These are phyloP conservation scores for Euleptes europaea DNA, from an alignment of 2,113 vertebrate genomes.

Conservation along the genomic window DNA sequence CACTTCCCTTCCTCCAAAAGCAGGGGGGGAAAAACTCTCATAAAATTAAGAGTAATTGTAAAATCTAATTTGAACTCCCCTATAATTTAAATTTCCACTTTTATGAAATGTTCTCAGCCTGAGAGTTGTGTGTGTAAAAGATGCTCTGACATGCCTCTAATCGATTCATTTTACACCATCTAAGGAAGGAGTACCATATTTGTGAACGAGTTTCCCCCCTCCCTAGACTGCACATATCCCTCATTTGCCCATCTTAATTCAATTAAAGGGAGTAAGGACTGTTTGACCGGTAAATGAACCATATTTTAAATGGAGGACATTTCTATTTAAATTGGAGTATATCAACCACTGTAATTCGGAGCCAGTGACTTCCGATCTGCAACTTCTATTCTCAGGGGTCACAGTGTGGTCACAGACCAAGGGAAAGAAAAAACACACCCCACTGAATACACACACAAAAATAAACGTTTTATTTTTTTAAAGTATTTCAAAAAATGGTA, in stretches of 20 bases:
- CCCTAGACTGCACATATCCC: conserved; percentile 84
- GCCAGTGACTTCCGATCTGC: conserved; percentile 80
- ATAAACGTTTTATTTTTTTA: too few relatives aligned
- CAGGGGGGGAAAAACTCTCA: conserved; percentile 17
- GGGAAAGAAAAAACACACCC: conserved; percentile 15
- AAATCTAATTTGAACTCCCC: conserved; percentile 64
- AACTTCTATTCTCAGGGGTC: conserved; percentile 81
- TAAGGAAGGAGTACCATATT: conserved; percentile 71
- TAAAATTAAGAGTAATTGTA: conserved; percentile 58
- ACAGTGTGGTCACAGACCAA: conserved; percentile 73
- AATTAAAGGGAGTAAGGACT: conserved; percentile 96
- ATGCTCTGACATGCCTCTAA: conserved; percentile 74
- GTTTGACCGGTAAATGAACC: conserved; percentile 95
- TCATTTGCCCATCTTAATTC: conserved; percentile 98
- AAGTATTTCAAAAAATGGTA: too few relatives aligned
- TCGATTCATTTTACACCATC: conserved; percentile 82
- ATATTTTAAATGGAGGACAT: conserved; percentile 89
- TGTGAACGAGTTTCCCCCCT: conserved; percentile 72
- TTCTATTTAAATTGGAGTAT: conserved; percentile 82
- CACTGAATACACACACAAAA: conserved; percentile 29
- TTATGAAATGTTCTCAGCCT: conserved; percentile 58
- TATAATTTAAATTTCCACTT: conserved; percentile 66
- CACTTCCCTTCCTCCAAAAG: conserved; percentile 59
- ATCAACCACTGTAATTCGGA: conserved; percentile 85
- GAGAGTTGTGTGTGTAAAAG: conserved; percentile 65